Evolutionary conservation across 2,113 vertebrate genomes (phyloP), one percentile per base, ranked within the genome.

Genomic region (Proterorhinus semilunaris): DNA sequence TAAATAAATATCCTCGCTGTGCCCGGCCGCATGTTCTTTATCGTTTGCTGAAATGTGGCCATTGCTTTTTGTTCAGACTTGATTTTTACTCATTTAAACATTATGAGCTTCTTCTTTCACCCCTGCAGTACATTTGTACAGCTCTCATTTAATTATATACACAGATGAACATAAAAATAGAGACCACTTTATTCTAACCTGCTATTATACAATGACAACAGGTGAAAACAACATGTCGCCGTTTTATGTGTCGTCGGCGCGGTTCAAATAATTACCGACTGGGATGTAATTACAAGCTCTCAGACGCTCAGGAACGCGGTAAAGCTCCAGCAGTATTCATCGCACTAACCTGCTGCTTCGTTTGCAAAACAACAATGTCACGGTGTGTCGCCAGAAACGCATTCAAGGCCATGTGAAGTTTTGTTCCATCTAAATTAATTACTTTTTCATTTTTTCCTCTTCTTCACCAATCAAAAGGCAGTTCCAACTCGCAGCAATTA

Each of bases 271-370:
- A 79, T 84, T 83, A 65, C 47, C 55, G 11, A 68, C 69, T 59
- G 3, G 27, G 51, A 51, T 55, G 71, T 71, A 74, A 83, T 79
- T 76, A 75, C 72, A 72, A 72, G 50, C 58, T 51, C 44, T 15
- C 50, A 65, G 72, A 81, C 68, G 13, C 75, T 72, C 58, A 77
- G 61, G 52, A 62, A 64, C 36, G 3, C 45, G 51, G 62, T 50
- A 53, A 69, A 82, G 66, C 63, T 15, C 76, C n/a, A 62, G 64
- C 71, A 36, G 50, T 75, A 75, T 80, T 68, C 76, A 74, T 79
- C 50, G 49, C 47, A 45, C 74, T 72, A 76, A 82, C 58, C 78
- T 63, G 69, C 74, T 73, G 70, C 53, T 79, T 66, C 17, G 73
- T 69, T 69, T 15, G 13, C 68, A 76, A 52, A 51, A 69, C 62